Percentiles rank a stretch among this genome's conserved stretches.
Conservation (phyloP, 2,113 vertebrate genomes). For the Barnardius zonarius region DNA sequence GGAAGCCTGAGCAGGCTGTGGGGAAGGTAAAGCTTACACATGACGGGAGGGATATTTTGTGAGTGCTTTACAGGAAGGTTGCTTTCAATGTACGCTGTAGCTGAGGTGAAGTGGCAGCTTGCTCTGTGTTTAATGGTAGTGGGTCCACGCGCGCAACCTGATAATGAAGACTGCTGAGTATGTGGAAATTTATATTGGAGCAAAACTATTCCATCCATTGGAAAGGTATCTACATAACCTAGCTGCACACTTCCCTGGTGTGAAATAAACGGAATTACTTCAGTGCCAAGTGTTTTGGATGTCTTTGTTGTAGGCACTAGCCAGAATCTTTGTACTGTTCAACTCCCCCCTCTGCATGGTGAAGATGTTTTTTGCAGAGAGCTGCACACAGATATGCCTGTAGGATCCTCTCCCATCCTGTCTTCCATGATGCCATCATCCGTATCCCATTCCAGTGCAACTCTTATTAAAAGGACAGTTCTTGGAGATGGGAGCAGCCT, state of each 20-base stretch:
- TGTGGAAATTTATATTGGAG: neutral
- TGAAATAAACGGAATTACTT: conserved; percentile 60
- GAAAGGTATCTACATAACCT: conserved; percentile 2
- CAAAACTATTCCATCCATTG: neutral
- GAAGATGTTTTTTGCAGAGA: neutral
- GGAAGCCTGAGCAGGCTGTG: neutral
- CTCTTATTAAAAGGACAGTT: neutral
- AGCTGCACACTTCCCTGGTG: conserved; percentile 23
- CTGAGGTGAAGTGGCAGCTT: neutral
- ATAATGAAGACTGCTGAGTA: neutral
- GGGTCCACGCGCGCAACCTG: neutral
- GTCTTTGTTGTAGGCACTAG: conserved; percentile 41
- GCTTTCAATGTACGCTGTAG: neutral
- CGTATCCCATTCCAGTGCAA: neutral
- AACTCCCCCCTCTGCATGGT: neutral
- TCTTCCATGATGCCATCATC: neutral
- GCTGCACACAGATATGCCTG: neutral
- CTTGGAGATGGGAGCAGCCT: neutral
- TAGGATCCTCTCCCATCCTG: neutral
- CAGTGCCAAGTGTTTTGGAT: conserved; percentile 27
- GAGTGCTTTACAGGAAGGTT: neutral
- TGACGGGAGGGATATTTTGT: neutral
- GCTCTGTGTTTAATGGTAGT: neutral
- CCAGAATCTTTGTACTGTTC: neutral
- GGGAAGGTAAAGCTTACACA: neutral